Evolutionary conservation across 2,797 vertebrate genomes (phyloP).

Genomic region (Falco naumanni): DNA sequence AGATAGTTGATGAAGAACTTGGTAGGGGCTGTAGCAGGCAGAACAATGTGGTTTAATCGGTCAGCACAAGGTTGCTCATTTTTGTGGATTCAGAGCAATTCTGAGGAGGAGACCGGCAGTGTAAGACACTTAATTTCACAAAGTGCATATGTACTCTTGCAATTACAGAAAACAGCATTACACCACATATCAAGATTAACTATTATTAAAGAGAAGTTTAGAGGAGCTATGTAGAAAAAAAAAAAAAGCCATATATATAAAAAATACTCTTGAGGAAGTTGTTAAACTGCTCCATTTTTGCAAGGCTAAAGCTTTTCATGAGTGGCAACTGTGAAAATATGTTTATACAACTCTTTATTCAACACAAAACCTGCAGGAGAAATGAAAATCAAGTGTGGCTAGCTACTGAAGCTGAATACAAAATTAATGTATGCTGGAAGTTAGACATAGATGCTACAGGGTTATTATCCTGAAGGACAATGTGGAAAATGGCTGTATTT

Average conservation of each 20-base stretch:
- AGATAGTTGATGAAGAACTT: neutral
- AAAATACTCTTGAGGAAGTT: neutral
- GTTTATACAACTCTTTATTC: neutral
- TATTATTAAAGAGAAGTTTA: neutral
- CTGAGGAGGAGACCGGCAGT: neutral
- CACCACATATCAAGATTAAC: neutral
- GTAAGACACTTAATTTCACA: neutral
- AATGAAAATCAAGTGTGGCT: neutral
- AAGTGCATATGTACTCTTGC: neutral
- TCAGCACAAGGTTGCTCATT: neutral
- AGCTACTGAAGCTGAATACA: neutral
- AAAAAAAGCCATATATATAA: neutral
- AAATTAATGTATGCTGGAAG: neutral
- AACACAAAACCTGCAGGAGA: constrained; percentile 1
- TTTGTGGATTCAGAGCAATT: neutral
- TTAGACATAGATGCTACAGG: neutral
- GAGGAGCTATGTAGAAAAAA: neutral
- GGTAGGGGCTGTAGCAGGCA: neutral
- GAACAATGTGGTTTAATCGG: neutral
- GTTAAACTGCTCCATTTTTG: neutral
- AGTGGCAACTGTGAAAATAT: neutral
- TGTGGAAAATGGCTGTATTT: neutral
- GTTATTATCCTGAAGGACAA: neutral
- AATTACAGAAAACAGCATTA: neutral
- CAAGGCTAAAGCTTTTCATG: neutral